Percentiles rank a stretch among this genome's conserved stretches.
Evolutionary conservation across 2,888 invertebrate genomes (phyloP).

Genomic region (Hesperia comma): DNA sequence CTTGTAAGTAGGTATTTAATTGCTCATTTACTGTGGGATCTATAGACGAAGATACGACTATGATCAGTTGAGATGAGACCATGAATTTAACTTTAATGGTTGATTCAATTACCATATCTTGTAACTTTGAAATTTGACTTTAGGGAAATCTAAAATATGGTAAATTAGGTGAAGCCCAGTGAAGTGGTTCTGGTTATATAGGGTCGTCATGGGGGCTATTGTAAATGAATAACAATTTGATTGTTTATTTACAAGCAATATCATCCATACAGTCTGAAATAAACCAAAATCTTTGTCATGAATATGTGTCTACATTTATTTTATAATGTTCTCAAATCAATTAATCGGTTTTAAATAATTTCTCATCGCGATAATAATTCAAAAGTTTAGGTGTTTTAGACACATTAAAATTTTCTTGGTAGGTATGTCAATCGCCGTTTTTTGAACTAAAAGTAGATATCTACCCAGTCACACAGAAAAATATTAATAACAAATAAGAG

Average conservation of each 20-base stretch:
- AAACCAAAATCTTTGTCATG: no score
- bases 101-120: slow-evolving; percentile 52
- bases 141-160: slow-evolving; percentile 78
- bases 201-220: not conserved
- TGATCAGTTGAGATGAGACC: slow-evolving; percentile 16
- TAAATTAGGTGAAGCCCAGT: slow-evolving; percentile 56
- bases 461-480: no score
- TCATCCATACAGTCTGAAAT: no score
- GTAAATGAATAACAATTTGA: not conserved
- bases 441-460: no score
- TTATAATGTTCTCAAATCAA: no score
- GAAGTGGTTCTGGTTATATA: not conserved
- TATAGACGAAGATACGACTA: slow-evolving; percentile 5
- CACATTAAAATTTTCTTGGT: no score
- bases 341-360: no score
- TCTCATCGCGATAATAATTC: no score
- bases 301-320: no score
- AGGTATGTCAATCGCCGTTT: no score
- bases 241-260: not conserved
- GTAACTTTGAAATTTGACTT: slow-evolving; percentile 70
- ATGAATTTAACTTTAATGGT: slow-evolving; percentile 8
- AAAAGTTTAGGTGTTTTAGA: no score
- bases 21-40: slow-evolving; percentile 11
- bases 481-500: no score
- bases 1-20: slow-evolving; percentile 9